Evolutionary conservation across 2,888 invertebrate genomes (phyloP), one percentile per base, ranked within the genome.

Genomic region (Plagodis dolabraria): DNA sequence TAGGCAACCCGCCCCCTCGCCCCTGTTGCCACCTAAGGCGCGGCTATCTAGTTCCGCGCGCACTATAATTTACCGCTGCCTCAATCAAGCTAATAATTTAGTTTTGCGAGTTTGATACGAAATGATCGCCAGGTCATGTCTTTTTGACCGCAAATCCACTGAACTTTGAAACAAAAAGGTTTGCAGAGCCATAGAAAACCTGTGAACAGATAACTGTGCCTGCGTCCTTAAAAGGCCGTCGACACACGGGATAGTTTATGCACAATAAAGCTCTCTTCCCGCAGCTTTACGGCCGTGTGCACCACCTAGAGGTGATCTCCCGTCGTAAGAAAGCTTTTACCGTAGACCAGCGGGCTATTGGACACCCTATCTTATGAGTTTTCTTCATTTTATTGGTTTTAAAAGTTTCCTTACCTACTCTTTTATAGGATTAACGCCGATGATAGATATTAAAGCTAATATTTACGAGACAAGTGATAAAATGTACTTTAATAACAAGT

Each of bases 251-350:
- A 43, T 44, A 47, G 47, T 55, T 49, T 53, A 80, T 72, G 76
- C 63, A 68, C 72, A 71, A 77, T 83, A 79, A 82, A 80, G 64
- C 60, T 61, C 67, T 35, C 46, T 49, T 50, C 60, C 53, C 46
- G 63, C 64, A 61, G 68, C 65, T 76, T 75, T 71, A 72, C 66
- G 66, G 63, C 65, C 64, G 52, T 64, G 60, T 67, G 69, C 63
- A 45, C 71, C 71, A 64, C 72, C 71, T 76, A 70, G 76, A 75
- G 71, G 65, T 69, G 71, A 72, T 80, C 79, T 76, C 75, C 72
- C 75, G 76, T 73, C 69, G 68, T 71, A 72, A 71, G 70, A 65
- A 47, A 63, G 62, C 68, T 65, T 67, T 68, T 61, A 62, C 47
- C 38, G 42, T 33, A 8, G 22, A 42, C 33, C 40, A 40, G 40